Evolutionary conservation across 92 coral and sea anemone genomes (phyloP).

Genomic region (Siderastrea radians): DNA sequence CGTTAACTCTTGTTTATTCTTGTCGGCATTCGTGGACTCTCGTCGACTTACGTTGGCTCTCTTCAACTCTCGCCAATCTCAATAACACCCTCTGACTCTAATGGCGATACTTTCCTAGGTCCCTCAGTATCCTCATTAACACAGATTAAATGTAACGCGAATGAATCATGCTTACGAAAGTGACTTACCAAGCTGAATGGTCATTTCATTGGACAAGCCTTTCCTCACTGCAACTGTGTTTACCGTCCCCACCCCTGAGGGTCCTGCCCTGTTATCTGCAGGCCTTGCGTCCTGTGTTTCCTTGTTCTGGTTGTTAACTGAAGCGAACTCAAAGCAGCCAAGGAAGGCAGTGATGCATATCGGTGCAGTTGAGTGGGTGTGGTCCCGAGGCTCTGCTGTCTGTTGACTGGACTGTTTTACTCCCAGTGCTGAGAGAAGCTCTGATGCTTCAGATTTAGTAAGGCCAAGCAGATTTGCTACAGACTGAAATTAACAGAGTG

Average conservation of each 20-base stretch:
- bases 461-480: conserved; percentile 80
- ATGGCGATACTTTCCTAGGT: too few relatives aligned
- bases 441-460: conserved; percentile 87
- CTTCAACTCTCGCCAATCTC: neutral
- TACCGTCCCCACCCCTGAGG: conserved; percentile 53
- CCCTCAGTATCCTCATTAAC: neutral
- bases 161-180: neutral
- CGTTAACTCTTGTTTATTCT: neutral
- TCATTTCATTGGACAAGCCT: conserved; percentile 81
- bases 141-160: neutral
- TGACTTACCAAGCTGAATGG: conserved; percentile 71
- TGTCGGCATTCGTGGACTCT: neutral
- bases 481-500: conserved; percentile 46
- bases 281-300: conserved; percentile 1
- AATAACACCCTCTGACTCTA: neutral
- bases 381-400: conserved; percentile 4
- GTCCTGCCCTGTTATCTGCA: conserved; percentile 38
- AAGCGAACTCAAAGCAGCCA: conserved; percentile 89
- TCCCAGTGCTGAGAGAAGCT: conserved; percentile 70
- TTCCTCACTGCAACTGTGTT: conserved; percentile 65
- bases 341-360: conserved; percentile 84
- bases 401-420: conserved; percentile 49
- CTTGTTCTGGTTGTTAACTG: conserved; percentile 15
- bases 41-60: neutral
- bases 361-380: conserved; percentile 29